Evolutionary conservation across 2,797 vertebrate species (phyloP), one percentile per base, ranked within the genome.

Genomic region (Pempheris klunzingeri): DNA sequence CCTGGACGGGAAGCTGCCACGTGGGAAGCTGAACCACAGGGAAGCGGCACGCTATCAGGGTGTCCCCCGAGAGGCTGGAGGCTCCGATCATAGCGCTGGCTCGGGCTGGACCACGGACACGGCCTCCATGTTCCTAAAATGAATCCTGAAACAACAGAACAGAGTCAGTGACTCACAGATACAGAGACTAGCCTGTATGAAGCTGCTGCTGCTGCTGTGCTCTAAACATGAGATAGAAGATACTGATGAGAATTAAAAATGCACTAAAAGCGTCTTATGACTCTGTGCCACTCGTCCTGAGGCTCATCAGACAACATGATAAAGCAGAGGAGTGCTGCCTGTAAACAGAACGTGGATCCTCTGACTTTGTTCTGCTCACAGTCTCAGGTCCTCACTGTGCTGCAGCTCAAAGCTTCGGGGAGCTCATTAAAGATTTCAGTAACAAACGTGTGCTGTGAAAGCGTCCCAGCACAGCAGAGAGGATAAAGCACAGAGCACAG

Each of bases 41-140:
- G 81, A 97, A 96, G 89, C 97, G 97, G 90, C 96, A 97, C 34
- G 97, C 96, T 76, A 98, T 95, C 91, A 99, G 88, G 1, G 97
- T 98, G 91, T 98, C 96, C 68, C 96, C 96, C 34, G 96, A 94
- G 83, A 97, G 94, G 82, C 96, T 96, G 72, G 96, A 95, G 34
- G 96, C 91, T 90, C 95, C 96, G 87, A 97, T 97, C 98, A 99
- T 99, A 90, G 84, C 94, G 70, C 58, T 72, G 65, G 39, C 77
- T 38, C 62, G 36, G 44, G 55, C 14, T 57, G 72, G 60, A 68
- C 30, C 59, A 53, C 12, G n/a, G 52, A 57, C 32, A 47, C 20
- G 22, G 60, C 41, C 44, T 54, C 64, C 90, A 90, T 87, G 44
- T 53, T 83, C 53, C 58, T 62, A 53, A 22, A 79, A 60, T 49